A percentile compares a stretch with the other conserved stretches of the same genome.
Conservation (phyloP, 2,113 vertebrate genomes). For the Tachycineta bicolor region DNA sequence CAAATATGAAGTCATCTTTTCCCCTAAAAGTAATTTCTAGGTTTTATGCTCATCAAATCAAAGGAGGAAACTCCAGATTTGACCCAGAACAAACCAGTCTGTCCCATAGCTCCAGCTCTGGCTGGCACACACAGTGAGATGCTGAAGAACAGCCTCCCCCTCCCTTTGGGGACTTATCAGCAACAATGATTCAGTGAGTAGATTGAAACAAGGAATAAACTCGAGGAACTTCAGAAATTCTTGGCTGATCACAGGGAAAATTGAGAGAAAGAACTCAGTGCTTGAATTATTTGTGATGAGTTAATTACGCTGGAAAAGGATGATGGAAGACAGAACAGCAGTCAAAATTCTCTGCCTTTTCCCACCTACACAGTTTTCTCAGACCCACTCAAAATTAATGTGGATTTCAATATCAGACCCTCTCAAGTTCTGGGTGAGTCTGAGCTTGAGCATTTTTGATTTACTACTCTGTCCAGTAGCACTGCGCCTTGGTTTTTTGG, state of each 20-base stretch:
- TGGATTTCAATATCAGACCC: conserved; percentile 13
- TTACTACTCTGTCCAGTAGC: background rate
- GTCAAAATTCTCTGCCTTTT: conserved; percentile 27
- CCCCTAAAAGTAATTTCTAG: background rate
- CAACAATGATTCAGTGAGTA: background rate
- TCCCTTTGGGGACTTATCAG: background rate
- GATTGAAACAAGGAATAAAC: background rate
- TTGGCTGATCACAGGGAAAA: background rate
- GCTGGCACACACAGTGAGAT: background rate
- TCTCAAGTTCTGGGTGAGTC: background rate
- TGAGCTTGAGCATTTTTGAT: background rate
- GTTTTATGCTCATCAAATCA: background rate
- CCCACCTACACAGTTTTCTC: background rate
- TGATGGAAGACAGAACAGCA: conserved; percentile 20
- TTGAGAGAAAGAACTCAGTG: background rate
- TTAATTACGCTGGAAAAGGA: background rate
- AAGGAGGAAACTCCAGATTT: background rate
- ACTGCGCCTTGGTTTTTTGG: background rate
- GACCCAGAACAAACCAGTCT: background rate
- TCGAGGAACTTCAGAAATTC: background rate
- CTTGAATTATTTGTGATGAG: conserved; percentile 31
- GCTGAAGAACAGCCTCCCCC: background rate
- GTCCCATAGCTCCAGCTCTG: background rate
- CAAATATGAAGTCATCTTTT: background rate
- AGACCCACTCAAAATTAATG: conserved; percentile 23